These are phyloP conservation scores for Rachycentron canadum DNA, from an alignment of 2,797 vertebrate genomes.

Conservation along the genomic window DNA sequence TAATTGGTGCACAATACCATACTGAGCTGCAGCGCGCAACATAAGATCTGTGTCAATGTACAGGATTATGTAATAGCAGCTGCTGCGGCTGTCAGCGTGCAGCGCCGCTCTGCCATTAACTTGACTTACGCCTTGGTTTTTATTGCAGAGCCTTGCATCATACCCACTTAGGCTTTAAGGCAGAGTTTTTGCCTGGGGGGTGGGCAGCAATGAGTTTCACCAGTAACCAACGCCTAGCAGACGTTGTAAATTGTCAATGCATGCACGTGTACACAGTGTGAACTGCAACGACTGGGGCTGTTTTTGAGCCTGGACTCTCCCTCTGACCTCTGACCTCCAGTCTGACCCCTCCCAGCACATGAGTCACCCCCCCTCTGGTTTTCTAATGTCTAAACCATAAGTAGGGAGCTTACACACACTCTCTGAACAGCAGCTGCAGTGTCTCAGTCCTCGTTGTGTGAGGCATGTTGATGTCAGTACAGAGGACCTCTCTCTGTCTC, in stretches of 20 bases:
- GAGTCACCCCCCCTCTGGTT: constrained; percentile 52
- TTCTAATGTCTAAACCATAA: constrained; percentile 34
- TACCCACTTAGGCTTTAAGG: constrained; percentile 29
- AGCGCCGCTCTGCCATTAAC: constrained; percentile 42
- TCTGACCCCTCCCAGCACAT: constrained; percentile 43
- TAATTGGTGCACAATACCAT: constrained; percentile 65
- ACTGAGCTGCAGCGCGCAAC: constrained; percentile 48
- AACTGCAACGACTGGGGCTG: constrained; percentile 1
- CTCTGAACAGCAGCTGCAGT: constrained; percentile 71
- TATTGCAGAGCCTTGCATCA: constrained; percentile 72
- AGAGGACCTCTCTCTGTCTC: constrained; percentile 69
- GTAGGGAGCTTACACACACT: constrained; percentile 27
- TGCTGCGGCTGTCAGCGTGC: constrained; percentile 53
- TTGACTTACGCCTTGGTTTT: constrained; percentile 48
- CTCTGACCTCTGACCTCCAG: constrained; percentile 58
- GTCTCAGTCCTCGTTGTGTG: constrained; percentile 71
- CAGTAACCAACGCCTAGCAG: constrained; percentile 10
- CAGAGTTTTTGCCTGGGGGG: too few species aligned
- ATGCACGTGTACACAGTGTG: background rate
- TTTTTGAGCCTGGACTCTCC: constrained; percentile 10
- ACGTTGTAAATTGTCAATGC: constrained; percentile 1
- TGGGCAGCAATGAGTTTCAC: constrained; percentile 5
- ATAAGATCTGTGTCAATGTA: constrained; percentile 61
- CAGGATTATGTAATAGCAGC: constrained; percentile 74
- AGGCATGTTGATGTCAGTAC: constrained; percentile 73